phyloP scores from a whole-genome alignment of 1,140 invertebrate genomes.

The Leptinotarsa undecemlineata region DNA sequence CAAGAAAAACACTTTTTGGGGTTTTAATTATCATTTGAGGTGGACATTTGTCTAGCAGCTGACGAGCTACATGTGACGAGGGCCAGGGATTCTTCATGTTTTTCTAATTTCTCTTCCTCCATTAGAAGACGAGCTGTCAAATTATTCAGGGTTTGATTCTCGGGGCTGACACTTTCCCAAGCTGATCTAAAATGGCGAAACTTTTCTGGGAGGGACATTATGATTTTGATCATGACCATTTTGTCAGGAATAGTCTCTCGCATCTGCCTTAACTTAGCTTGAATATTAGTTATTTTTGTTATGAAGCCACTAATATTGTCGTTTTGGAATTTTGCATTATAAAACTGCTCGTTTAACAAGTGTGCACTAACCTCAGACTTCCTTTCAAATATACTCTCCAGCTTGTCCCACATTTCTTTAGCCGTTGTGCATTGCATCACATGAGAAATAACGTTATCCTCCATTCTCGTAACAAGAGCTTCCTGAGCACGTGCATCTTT shows the following conservation, averaged over 20 bases:
- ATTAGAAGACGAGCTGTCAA: conserved; percentile 46
- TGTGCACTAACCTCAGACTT: conserved; percentile 28
- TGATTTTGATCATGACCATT: conserved; percentile 47
- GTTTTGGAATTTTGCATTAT: conserved; percentile 17
- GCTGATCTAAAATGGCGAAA: conserved; percentile 45
- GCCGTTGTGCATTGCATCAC: neutral
- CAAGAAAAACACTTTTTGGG: neutral
- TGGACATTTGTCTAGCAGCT: neutral
- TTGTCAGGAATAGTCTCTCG: conserved; percentile 43
- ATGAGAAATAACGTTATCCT: neutral
- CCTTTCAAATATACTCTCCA: conserved; percentile 18
- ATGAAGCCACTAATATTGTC: conserved; percentile 36
- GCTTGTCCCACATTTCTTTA: conserved; percentile 8
- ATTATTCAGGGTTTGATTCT: conserved; percentile 47
- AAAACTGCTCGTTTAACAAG: conserved; percentile 27
- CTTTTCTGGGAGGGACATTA: conserved; percentile 46
- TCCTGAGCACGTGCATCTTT: conserved; percentile 3
- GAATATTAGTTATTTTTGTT: conserved; percentile 43
- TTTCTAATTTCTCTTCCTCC: conserved; percentile 48
- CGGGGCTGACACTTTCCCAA: conserved; percentile 45
- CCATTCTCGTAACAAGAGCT: neutral
- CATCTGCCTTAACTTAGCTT: conserved; percentile 42
- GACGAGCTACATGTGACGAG: neutral
- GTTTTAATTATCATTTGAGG: neutral
- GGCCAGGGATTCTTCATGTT: conserved; percentile 25